These are phyloP conservation scores for Muntiacus reevesi DNA, from an alignment of 2,113 vertebrate species.

Conservation along the genomic window DNA sequence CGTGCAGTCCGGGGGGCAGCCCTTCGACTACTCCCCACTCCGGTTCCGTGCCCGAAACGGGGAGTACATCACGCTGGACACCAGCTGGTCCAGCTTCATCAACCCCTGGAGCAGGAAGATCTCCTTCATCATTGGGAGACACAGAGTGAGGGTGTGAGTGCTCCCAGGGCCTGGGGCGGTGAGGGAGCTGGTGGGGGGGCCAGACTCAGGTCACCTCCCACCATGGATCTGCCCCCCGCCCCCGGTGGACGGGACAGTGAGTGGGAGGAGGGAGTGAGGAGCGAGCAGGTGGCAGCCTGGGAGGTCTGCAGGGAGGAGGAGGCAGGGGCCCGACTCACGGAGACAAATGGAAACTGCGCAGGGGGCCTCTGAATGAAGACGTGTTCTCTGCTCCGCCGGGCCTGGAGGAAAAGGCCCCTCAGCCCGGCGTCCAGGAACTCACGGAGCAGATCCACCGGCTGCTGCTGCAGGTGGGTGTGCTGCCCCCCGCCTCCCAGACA, in stretches of 20 bases:
- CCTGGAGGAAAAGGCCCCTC: slow-evolving; percentile 83
- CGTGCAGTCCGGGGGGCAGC: slow-evolving; percentile 91
- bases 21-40: slow-evolving; percentile 94
- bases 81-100: slow-evolving; percentile 97
- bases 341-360: slow-evolving; percentile 56
- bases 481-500: background rate
- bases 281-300: background rate
- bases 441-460: slow-evolving; percentile 94
- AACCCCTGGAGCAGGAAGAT: slow-evolving; percentile 97
- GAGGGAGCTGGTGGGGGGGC: background rate
- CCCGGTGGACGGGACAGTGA: background rate
- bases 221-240: background rate
- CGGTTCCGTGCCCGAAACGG: slow-evolving; percentile 93
- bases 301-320: background rate
- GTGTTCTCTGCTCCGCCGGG: slow-evolving; percentile 85
- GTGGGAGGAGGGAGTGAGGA: fast-evolving
- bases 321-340: background rate
- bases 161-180: fast-evolving
- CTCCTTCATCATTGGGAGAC: slow-evolving; percentile 95
- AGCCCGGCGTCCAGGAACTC: slow-evolving; percentile 89
- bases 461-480: slow-evolving; percentile 87
- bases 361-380: slow-evolving; percentile 96
- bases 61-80: slow-evolving; percentile 94
- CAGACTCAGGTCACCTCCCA: background rate
- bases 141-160: slow-evolving; percentile 97